Base-by-base conservation (phyloP, 35 echinoderm and acorn worm genomes). In the Lytechinus pictus region DNA sequence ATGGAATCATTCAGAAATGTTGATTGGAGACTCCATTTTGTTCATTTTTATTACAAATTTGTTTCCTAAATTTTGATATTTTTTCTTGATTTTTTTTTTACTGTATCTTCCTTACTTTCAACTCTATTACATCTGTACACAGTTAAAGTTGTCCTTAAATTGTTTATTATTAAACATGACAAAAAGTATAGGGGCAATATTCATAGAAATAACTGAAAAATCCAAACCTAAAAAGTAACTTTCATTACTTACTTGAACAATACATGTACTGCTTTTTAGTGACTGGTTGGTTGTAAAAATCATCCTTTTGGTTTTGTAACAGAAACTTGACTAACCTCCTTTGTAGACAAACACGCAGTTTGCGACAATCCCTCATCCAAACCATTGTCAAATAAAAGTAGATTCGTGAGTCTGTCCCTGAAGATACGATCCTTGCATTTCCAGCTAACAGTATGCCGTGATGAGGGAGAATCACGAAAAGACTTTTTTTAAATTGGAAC, bases 391-490 rank as follows among this genome's bases (percentile, higher is more conserved):
- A 71, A 21, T 71, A 71, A 44, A 71, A 71, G 61, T 21, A 21
- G 61, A 19, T 6, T 27, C 66, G 19, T 79, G 16, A n/a, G 66
- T 24, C 14, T 4, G 66, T 24, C 66, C 66, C 66, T 79, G 66
- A 79, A 79, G 66, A 79, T 24, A 7, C 19, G 8, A 8, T 79
- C 66, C 66, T 79, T 79, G 66, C n/a, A 79, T 79, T 79, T 79
- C 66, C 66, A 79, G 66, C 66, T 79, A 79, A 79, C 66, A 79
- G 56, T 79, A 79, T 79, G 66, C 66, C 66, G 66, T 79, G 66
- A 79, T 79, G 66, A 79, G 66, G 66, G 21, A 79, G 66, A 79
- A 79, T 79, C 66, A 79, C 21, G 19, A 79, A 79, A 79, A 79
- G 66, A 24, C 66, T 0, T 79, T 79, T 79, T 58, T 79, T 79